Conservation (phyloP, 2,113 vertebrate species). For the Sterrhoptilus dennistouni region DNA sequence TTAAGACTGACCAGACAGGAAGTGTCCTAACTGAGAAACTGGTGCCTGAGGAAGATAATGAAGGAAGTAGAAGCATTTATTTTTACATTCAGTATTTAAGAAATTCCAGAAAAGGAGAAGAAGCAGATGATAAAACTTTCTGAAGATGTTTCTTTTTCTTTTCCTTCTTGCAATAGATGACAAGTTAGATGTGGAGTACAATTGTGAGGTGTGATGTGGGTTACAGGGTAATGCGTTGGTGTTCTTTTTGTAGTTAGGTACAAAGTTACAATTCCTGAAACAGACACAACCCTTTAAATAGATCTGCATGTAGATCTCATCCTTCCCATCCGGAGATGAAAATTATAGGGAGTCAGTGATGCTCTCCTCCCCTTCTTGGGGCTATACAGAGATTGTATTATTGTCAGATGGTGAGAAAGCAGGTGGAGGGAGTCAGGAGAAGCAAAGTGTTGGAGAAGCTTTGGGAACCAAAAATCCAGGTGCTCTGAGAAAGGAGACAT, state of each 20-base stretch:
- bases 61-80: neutral
- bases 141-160: neutral
- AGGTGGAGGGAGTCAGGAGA: neutral
- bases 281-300: constrained; percentile 45
- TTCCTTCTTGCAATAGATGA: constrained; percentile 5
- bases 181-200: constrained; percentile 22
- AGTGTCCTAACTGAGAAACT: neutral
- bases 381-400: neutral
- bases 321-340: constrained; percentile 32
- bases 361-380: constrained; percentile 16
- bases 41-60: neutral
- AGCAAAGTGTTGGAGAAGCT: neutral
- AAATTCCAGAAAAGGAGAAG: constrained; percentile 38
- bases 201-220: constrained; percentile 38
- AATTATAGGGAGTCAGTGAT: constrained; percentile 47
- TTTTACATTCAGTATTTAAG: neutral
- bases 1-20: neutral
- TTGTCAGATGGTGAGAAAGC: neutral
- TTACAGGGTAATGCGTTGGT: constrained; percentile 43
- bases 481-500: neutral
- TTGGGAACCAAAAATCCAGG: neutral
- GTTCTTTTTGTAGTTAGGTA: constrained; percentile 47
- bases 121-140: constrained; percentile 12
- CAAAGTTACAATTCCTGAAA: constrained; percentile 38
- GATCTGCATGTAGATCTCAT: constrained; percentile 28